Evolutionary conservation across 1,140 invertebrate species (phyloP).

Genomic region (Micrasema longulum): DNA sequence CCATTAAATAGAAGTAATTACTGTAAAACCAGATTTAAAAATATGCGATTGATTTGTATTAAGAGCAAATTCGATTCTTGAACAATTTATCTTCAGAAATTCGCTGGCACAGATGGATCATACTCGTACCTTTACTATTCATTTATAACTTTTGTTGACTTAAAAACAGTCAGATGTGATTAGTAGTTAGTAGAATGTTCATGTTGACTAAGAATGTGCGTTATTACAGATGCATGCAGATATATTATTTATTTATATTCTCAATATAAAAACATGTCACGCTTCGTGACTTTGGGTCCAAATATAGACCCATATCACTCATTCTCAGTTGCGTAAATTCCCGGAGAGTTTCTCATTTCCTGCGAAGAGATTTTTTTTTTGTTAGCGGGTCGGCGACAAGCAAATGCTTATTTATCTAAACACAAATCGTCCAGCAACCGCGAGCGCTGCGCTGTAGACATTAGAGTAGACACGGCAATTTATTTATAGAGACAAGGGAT

Average conservation of each 20-base stretch:
- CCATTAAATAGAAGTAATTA: no score
- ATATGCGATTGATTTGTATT: no score
- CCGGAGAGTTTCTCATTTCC: slow-evolving; percentile 26
- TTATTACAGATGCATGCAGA: no score
- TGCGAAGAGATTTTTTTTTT: slow-evolving; percentile 18
- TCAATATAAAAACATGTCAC: not conserved
- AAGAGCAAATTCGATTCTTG: no score
- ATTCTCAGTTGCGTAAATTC: slow-evolving; percentile 24
- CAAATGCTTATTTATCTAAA: slow-evolving; percentile 7
- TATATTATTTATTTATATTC: not conserved
- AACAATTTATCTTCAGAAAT: no score
- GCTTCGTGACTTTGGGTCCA: slow-evolving; percentile 17
- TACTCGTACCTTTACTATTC: no score
- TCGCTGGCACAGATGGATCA: no score
- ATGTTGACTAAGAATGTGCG: no score
- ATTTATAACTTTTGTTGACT: no score
- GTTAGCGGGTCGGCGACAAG: slow-evolving; percentile 29
- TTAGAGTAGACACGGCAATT: not conserved
- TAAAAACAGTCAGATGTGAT: no score
- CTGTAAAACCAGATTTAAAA: no score
- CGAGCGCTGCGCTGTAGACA: not conserved
- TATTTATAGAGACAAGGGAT: slow-evolving; percentile 33
- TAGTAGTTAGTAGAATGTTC: no score
- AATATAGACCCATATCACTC: slow-evolving; percentile 34
- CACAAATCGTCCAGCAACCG: slow-evolving; percentile 22